phyloP scores from a whole-genome alignment of 2,113 vertebrate genomes.

The Malaclemys terrapin region DNA sequence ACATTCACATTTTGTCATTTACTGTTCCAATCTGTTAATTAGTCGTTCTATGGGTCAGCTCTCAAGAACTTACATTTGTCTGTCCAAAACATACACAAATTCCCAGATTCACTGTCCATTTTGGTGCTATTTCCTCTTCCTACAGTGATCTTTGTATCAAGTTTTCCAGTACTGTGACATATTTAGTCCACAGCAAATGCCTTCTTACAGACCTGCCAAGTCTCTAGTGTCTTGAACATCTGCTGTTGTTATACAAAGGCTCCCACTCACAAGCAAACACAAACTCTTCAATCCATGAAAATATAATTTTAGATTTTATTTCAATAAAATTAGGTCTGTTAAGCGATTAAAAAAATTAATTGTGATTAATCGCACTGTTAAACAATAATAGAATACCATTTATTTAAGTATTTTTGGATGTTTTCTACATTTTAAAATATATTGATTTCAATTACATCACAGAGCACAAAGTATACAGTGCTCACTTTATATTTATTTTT shows the following conservation, averaged over 20 bases:
- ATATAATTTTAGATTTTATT: neutral
- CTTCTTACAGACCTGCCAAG: neutral
- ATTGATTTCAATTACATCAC: no score
- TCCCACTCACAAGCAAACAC: neutral
- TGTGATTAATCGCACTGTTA: no score
- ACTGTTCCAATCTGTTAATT: neutral
- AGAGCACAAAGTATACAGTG: no score
- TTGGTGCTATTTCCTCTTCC: neutral
- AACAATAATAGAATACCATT: no score
- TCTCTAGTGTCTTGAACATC: neutral
- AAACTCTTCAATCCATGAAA: neutral
- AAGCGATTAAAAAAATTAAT: no score
- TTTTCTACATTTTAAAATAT: no score
- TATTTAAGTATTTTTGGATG: no score
- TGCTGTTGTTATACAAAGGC: neutral
- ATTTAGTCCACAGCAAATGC: neutral
- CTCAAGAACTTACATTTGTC: neutral
- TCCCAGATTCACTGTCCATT: neutral
- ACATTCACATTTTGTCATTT: neutral
- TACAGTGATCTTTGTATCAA: neutral
- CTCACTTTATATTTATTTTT: no score
- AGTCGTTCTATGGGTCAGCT: neutral
- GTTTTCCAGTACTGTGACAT: neutral
- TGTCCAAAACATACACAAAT: neutral
- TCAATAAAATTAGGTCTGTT: neutral